These are phyloP conservation scores for Hylaea fasciaria DNA, from an alignment of 2,888 invertebrate species.

Conservation along the genomic window DNA sequence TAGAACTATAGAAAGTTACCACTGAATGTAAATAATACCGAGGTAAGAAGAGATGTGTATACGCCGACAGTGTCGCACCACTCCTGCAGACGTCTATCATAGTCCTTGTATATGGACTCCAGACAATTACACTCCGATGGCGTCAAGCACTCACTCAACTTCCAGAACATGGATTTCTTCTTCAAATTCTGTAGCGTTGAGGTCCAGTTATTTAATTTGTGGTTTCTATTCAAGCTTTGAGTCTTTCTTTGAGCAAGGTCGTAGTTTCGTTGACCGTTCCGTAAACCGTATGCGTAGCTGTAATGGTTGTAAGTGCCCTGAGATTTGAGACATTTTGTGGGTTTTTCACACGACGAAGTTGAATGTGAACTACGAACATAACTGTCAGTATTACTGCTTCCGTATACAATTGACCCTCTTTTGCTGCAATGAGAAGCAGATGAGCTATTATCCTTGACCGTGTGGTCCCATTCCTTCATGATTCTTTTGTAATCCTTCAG, in stretches of 20 bases:
- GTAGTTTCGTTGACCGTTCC: constrained; percentile 49
- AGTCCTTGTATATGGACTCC: constrained; percentile 76
- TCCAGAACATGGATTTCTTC: constrained; percentile 69
- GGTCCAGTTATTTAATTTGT: constrained; percentile 64
- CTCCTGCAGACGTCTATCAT: constrained; percentile 75
- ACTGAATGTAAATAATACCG: constrained; percentile 56
- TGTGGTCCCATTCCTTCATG: constrained; percentile 81
- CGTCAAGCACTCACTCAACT: constrained; percentile 56
- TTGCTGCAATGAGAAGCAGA: constrained; percentile 61
- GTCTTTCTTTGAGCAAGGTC: constrained; percentile 57
- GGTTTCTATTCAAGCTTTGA: constrained; percentile 63
- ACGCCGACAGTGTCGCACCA: constrained; percentile 81
- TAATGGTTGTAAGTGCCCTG: constrained; percentile 57
- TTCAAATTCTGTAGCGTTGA: constrained; percentile 68
- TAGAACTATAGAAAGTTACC: background rate
- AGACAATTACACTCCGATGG: constrained; percentile 73
- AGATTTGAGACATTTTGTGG: constrained; percentile 60
- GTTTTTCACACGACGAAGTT: constrained; percentile 67
- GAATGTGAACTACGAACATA: constrained; percentile 69
- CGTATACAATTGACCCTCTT: constrained; percentile 57
- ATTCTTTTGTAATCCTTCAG: constrained; percentile 78
- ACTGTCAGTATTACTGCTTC: constrained; percentile 65
- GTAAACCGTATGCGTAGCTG: constrained; percentile 62
- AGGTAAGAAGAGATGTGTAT: constrained; percentile 66
- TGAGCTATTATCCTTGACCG: constrained; percentile 72